Evolutionary conservation across 2,888 invertebrate species (phyloP).

Genomic region (Phaedon cochleariae): DNA sequence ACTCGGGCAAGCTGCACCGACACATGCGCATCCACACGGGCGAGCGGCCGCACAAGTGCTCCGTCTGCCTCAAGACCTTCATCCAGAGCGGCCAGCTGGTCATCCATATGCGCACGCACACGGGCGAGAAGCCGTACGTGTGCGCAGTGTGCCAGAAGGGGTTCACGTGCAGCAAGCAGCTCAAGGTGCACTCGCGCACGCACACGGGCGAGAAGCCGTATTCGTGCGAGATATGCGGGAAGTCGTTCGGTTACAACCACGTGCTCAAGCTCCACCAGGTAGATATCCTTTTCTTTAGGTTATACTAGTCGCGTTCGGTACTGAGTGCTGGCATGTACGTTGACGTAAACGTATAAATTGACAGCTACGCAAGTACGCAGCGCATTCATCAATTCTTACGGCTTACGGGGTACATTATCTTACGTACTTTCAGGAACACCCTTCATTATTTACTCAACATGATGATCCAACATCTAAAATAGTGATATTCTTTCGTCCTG

Average conservation of each 20-base stretch:
- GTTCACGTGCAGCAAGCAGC: constrained; percentile 90
- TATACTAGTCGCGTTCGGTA: no score
- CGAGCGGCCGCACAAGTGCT: constrained; percentile 89
- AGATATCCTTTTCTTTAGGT: not conserved
- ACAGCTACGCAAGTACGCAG: no score
- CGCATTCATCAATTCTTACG: not conserved
- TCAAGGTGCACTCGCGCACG: constrained; percentile 90
- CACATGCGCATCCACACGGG: constrained; percentile 93
- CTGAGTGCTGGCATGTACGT: no score
- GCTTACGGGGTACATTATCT: not conserved
- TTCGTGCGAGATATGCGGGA: constrained; percentile 89
- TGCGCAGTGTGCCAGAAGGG: constrained; percentile 85
- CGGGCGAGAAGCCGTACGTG: constrained; percentile 85
- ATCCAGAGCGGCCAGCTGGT: constrained; percentile 92
- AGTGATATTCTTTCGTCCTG: no score
- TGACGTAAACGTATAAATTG: no score
- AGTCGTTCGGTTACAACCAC: constrained; percentile 91
- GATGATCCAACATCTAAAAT: no score
- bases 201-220: constrained; percentile 93
- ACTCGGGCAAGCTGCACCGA: constrained; percentile 88
- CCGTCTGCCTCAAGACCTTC: constrained; percentile 87
- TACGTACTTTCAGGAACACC: no score
- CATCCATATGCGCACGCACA: constrained; percentile 90
- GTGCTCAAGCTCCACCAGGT: constrained; percentile 80
- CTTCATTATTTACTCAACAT: no score